Base-by-base conservation (phyloP, 2,797 vertebrate species). In the Crypturellus tataupa region DNA sequence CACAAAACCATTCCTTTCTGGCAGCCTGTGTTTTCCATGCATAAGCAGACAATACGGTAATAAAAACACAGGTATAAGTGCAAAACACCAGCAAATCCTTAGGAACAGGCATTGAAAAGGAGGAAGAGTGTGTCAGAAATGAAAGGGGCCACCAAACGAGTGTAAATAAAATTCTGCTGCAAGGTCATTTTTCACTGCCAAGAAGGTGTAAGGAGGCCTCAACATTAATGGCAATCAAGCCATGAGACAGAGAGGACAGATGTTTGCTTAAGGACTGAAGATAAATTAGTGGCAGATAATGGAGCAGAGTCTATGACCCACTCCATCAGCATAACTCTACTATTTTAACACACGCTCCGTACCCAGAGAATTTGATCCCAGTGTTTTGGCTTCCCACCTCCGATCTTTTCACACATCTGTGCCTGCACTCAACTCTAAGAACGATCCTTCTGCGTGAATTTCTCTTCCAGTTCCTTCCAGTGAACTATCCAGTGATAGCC, bases 121-220 rank as follows among this genome's bases (percentile, higher is more conserved):
- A 3, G 3, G n/a, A 47, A 62, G 89, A 86, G 62, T 33, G 19
- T 49, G 20, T 72, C 59, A 81, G 62, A 75, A 93, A 29, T 59
- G n/a, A 46, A 81, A 47, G 31, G 40, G 70, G 51, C 42, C 55
- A 93, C 56, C 51, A 73, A 85, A 83, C 0, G 12, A 7, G 31
- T 87, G 47, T 42, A 87, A 89, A 94, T 58, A 84, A 76, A 81
- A 63, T 67, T 70, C 55, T 17, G 17, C 56, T 91, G 31, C 63
- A 86, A 91, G 51, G 69, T 11, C 16, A 3, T 55, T 81, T 81
- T 77, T 86, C 76, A 56, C 6, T 53, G 59, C 67, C 65, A 91
- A 72, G 75, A 91, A 85, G 89, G 85, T 91, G 80, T 73, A 92
- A 94, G 69, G 87, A 87, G 62, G 59, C 59, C 70, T 86, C 33